phyloP scores from a whole-genome alignment of 2,888 invertebrate species.

The Coenonympha arcania region DNA sequence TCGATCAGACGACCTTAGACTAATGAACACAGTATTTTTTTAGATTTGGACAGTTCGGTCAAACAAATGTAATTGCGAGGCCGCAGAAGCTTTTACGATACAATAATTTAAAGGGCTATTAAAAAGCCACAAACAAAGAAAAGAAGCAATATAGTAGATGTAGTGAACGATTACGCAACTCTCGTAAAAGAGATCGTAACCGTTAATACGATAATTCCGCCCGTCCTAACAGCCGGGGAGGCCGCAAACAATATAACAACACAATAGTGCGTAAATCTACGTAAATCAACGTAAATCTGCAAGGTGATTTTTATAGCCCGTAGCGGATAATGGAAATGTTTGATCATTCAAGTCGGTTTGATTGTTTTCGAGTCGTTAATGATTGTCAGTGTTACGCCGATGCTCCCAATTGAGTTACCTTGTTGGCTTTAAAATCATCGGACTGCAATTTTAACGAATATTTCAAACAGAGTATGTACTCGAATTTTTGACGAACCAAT shows the following conservation, averaged over 20 bases:
- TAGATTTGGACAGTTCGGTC: no score
- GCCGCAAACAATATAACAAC: conserved; percentile 44
- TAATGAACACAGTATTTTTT: no score
- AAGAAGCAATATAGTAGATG: conserved; percentile 14
- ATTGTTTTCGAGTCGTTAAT: conserved; percentile 50
- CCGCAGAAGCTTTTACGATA: not conserved
- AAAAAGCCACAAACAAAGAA: conserved; percentile 14
- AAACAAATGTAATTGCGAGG: not conserved
- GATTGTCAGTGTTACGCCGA: conserved; percentile 33
- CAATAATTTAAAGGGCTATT: conserved; percentile 15
- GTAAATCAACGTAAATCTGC: conserved; percentile 40
- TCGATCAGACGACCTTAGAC: no score
- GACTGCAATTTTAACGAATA: conserved; percentile 25
- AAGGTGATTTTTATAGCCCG: conserved; percentile 49
- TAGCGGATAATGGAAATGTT: conserved; percentile 52
- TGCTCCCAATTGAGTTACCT: conserved; percentile 29
- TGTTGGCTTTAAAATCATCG: conserved; percentile 29
- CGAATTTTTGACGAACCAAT: conserved; percentile 21
- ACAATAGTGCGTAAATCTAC: conserved; percentile 35
- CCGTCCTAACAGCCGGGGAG: conserved; percentile 39
- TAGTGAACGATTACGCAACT: conserved; percentile 13
- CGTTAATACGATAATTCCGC: conserved; percentile 38
- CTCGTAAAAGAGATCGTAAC: conserved; percentile 27
- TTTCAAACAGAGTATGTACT: conserved; percentile 24
- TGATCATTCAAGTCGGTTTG: conserved; percentile 47